Percentiles rank a stretch among this genome's conserved stretches.
Conservation (phyloP, 2,888 invertebrate species). For the Auanema sp. region DNA sequence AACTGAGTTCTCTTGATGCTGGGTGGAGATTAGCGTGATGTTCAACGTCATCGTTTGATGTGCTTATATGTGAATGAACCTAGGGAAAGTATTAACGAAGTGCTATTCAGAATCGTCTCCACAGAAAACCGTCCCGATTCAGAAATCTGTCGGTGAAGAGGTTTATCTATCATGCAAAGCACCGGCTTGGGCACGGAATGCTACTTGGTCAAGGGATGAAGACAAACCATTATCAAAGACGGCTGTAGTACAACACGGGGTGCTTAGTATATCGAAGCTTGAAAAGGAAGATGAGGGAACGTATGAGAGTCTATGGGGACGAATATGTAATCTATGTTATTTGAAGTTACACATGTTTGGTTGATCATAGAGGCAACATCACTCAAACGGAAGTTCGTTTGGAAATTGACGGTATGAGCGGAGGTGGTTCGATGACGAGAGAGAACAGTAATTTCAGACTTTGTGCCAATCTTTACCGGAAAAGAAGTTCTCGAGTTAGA, state of each 20-base stretch:
- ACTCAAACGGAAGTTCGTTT: slow-evolving; percentile 37
- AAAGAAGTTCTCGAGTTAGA: slow-evolving; percentile 44
- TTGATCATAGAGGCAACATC: slow-evolving; percentile 24
- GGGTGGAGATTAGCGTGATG: too few species aligned
- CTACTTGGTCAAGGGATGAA: slow-evolving; percentile 25
- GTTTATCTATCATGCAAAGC: slow-evolving; percentile 24
- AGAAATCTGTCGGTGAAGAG: slow-evolving; percentile 5
- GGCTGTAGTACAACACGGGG: slow-evolving; percentile 32
- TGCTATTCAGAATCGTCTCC: background rate
- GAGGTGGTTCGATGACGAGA: background rate
- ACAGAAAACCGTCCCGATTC: background rate
- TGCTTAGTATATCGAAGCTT: slow-evolving; percentile 34
- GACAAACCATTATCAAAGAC: slow-evolving; percentile 23
- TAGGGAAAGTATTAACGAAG: background rate
- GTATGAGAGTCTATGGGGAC: slow-evolving; percentile 19
- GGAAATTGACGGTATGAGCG: slow-evolving; percentile 44
- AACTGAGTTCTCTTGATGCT: too few species aligned
- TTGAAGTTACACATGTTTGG: slow-evolving; percentile 35
- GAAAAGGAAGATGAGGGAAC: slow-evolving; percentile 36
- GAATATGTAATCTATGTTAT: background rate
- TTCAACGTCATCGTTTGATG: background rate
- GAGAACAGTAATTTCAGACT: slow-evolving; percentile 34
- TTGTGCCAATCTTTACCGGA: slow-evolving; percentile 51
- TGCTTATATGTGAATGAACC: background rate
- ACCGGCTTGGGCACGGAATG: slow-evolving; percentile 17